Conservation (phyloP, 2,888 invertebrate genomes). For the Drosophila maculinotata region DNA sequence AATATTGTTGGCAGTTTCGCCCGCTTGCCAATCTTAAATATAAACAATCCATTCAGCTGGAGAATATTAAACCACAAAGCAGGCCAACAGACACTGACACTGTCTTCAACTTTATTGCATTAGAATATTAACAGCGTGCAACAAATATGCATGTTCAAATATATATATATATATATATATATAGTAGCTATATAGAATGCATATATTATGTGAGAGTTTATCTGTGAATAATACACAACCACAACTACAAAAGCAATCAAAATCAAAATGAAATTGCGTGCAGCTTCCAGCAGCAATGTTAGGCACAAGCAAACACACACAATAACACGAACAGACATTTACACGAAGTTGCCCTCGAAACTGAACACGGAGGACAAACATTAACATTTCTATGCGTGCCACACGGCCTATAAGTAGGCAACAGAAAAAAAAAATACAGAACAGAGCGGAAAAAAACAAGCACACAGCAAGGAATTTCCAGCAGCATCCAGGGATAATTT, state of each 20-base stretch:
- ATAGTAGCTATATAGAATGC: constrained; percentile 3
- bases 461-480: constrained; percentile 64
- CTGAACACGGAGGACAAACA: constrained; percentile 66
- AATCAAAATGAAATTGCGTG: constrained; percentile 75
- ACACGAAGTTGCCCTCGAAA: constrained; percentile 58
- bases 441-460: constrained; percentile 12
- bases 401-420: constrained; percentile 68
- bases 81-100: background rate
- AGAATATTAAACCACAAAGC: constrained; percentile 4
- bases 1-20: background rate
- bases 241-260: constrained; percentile 53
- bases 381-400: constrained; percentile 78
- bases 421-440: constrained; percentile 25
- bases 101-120: constrained; percentile 28
- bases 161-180: background rate
- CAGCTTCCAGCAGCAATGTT: constrained; percentile 50
- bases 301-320: constrained; percentile 1
- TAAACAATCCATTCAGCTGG: background rate
- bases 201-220: constrained; percentile 14
- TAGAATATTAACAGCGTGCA: constrained; percentile 28
- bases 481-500: constrained; percentile 79
- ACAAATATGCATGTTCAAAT: background rate
- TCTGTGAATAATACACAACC: constrained; percentile 24
- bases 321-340: constrained; percentile 15
- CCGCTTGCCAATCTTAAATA: background rate